These are phyloP conservation scores for Candidula unifasciata DNA, from an alignment of 2,888 invertebrate genomes.

Conservation along the genomic window DNA sequence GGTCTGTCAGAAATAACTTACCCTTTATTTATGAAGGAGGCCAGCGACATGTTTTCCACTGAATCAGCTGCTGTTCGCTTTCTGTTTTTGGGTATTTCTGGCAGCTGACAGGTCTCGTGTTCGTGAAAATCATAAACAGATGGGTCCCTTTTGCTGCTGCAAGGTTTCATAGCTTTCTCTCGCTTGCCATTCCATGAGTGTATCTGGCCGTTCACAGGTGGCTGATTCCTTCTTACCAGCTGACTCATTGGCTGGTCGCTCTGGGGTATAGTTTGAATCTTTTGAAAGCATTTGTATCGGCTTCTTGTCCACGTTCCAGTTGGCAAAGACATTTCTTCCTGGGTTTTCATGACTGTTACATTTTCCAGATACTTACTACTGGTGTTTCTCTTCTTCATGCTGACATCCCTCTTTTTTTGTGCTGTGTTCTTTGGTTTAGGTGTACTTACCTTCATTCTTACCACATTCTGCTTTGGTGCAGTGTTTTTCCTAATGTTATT, in stretches of 20 bases:
- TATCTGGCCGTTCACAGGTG: background rate
- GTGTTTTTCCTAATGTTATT: background rate
- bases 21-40: slow-evolving; percentile 19
- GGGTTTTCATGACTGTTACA: background rate
- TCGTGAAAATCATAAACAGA: slow-evolving; percentile 32
- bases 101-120: background rate
- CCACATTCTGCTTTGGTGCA: background rate
- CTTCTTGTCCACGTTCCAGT: slow-evolving; percentile 13
- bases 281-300: background rate
- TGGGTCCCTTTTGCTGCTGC: background rate
- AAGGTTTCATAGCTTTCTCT: background rate
- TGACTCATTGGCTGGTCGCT: background rate
- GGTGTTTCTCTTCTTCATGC: background rate
- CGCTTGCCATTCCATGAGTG: background rate
- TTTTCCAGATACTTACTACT: slow-evolving; percentile 14
- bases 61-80: background rate
- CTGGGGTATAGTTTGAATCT: background rate
- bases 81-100: background rate
- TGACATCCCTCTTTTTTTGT: background rate
- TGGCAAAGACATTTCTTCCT: background rate
- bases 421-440: background rate
- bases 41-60: background rate
- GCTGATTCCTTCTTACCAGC: background rate
- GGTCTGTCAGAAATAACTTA: no score
- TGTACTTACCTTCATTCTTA: background rate